Conservation (phyloP, 2,113 vertebrate species). For the Antechinus stuartii region DNA sequence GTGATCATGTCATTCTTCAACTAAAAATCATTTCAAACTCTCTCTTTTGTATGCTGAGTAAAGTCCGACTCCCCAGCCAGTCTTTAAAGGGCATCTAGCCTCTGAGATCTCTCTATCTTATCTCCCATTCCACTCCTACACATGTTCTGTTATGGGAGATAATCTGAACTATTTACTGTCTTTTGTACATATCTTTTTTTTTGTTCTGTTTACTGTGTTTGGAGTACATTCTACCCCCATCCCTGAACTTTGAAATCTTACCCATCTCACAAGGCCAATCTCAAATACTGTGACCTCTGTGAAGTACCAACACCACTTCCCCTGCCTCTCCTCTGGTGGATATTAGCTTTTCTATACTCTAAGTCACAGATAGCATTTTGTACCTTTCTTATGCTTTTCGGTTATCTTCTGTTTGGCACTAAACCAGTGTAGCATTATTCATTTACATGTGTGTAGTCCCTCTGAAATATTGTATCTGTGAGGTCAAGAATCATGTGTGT, state of each 20-base stretch:
- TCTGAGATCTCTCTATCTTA: background rate
- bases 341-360: background rate
- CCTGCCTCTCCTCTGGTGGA: background rate
- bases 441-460: background rate
- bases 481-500: background rate
- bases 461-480: background rate
- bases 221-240: background rate
- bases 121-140: background rate
- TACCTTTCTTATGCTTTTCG: background rate
- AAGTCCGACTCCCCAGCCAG: background rate
- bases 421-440: background rate
- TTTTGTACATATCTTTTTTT: background rate
- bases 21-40: background rate
- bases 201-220: background rate
- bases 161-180: background rate
- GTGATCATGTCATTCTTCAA: background rate
- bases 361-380: background rate
- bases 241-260: background rate
- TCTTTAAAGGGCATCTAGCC: background rate
- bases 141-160: background rate
- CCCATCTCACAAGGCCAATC: background rate
- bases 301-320: background rate
- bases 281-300: background rate
- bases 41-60: background rate
- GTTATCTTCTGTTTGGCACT: background rate